Evolutionary conservation across 2,888 invertebrate genomes (phyloP).

Genomic region (Aromia moschata): DNA sequence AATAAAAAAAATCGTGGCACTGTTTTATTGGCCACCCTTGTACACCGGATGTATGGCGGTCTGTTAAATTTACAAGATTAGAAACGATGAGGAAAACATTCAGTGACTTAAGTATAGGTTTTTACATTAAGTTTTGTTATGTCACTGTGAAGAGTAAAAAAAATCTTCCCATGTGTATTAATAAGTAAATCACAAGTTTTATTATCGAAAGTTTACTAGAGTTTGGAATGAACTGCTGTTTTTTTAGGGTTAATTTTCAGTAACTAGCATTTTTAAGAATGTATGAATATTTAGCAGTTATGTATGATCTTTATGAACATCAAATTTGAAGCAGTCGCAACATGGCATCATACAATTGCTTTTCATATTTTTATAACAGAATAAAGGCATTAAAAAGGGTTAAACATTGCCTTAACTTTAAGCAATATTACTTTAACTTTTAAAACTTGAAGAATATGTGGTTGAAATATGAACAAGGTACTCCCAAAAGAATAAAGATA

Average conservation of each 20-base stretch:
- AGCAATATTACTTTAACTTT: too few species aligned
- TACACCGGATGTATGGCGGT: background rate
- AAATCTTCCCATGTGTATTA: slow-evolving; percentile 3
- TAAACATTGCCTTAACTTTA: too few species aligned
- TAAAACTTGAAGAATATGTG: too few species aligned
- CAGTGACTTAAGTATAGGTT: background rate
- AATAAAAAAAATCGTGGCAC: background rate
- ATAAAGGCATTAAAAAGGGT: too few species aligned
- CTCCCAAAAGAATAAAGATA: too few species aligned
- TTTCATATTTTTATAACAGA: too few species aligned
- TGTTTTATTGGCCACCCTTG: background rate
- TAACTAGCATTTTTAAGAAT: too few species aligned
- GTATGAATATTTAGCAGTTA: too few species aligned
- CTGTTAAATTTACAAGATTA: slow-evolving; percentile 8
- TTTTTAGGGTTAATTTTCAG: background rate
- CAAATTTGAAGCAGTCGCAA: too few species aligned
- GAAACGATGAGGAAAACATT: slow-evolving; percentile 5
- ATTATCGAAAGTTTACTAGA: slow-evolving; percentile 6
- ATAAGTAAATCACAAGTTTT: slow-evolving; percentile 5
- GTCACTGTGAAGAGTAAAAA: background rate
- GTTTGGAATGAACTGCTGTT: background rate
- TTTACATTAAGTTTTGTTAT: background rate
- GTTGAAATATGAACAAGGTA: too few species aligned
- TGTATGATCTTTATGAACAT: too few species aligned
- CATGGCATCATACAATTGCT: too few species aligned